These are phyloP conservation scores for Oreochromis aureus DNA, from an alignment of 2,113 vertebrate species.

Conservation along the genomic window DNA sequence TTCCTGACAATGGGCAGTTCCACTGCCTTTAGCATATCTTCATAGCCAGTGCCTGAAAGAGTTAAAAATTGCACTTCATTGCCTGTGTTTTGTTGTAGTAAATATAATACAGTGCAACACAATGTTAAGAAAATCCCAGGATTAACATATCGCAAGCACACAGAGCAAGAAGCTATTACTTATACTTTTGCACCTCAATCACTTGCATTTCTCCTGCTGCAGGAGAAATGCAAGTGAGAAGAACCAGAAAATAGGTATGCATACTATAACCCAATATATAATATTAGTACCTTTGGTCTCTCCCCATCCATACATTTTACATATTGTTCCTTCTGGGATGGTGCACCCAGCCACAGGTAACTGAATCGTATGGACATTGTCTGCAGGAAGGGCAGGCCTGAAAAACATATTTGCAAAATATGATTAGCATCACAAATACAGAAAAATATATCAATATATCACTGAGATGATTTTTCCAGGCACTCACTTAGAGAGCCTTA, in stretches of 20 bases:
- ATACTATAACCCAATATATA: not conserved
- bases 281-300: constrained; percentile 87
- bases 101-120: not conserved
- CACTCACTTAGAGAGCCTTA: constrained; percentile 86
- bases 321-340: constrained; percentile 85
- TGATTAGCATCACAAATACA: not conserved
- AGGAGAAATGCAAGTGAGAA: not conserved
- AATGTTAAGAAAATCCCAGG: not conserved
- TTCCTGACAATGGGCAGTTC: constrained; percentile 84
- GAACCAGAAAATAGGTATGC: not conserved
- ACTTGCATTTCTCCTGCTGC: not conserved
- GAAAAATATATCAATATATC: not conserved
- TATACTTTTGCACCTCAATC: not conserved
- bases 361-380: constrained; percentile 84
- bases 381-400: constrained; percentile 82
- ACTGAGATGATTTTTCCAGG: not conserved
- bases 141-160: not conserved
- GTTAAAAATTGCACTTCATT: not conserved
- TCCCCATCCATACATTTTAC: constrained; percentile 95
- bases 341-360: constrained; percentile 87
- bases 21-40: constrained; percentile 83
- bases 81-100: not conserved
- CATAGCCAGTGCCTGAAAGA: constrained; percentile 79
- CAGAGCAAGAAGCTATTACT: not conserved
- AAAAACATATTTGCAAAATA: constrained; percentile 17